These are phyloP conservation scores for Geodia barretti DNA, from an alignment of 37 sponge, comb jelly and placozoan genomes.

Conservation along the genomic window DNA sequence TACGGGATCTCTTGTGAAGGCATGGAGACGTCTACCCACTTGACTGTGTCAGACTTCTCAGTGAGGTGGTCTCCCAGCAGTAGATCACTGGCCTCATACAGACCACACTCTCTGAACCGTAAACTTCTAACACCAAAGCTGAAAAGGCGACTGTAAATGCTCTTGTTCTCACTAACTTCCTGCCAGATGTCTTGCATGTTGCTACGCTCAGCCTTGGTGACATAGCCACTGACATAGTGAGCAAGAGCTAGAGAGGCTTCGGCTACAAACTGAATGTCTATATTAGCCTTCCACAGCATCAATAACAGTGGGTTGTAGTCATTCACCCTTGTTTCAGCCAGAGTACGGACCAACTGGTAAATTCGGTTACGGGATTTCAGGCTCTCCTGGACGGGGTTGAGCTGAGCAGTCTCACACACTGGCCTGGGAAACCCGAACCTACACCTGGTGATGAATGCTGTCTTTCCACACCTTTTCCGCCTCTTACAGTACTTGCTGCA, in stretches of 20 bases:
- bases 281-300: conserved; percentile 60
- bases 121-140: conserved; percentile 32
- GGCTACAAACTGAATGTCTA: conserved; percentile 49
- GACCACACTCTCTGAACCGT: conserved; percentile 42
- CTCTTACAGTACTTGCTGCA: too few relatives aligned
- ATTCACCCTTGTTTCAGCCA: conserved; percentile 43
- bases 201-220: conserved; percentile 65
- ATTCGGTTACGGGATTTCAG: conserved; percentile 31
- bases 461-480: too few relatives aligned
- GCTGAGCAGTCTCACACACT: not conserved
- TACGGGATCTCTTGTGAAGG: conserved; percentile 39
- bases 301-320: conserved; percentile 62
- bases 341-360: conserved; percentile 25
- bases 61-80: conserved; percentile 48
- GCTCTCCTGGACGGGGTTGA: conserved; percentile 25
- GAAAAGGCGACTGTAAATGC: conserved; percentile 30
- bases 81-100: conserved; percentile 52
- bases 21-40: conserved; percentile 38
- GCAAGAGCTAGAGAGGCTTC: conserved; percentile 48
- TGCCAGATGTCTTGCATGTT: conserved; percentile 49
- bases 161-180: conserved; percentile 29
- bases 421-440: conserved; percentile 53
- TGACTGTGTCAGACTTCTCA: conserved; percentile 47
- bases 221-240: conserved; percentile 54
- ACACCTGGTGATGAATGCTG: conserved; percentile 42